Evolutionary conservation across 1,140 invertebrate species (phyloP).

Genomic region (Drosophila rhopaloa): DNA sequence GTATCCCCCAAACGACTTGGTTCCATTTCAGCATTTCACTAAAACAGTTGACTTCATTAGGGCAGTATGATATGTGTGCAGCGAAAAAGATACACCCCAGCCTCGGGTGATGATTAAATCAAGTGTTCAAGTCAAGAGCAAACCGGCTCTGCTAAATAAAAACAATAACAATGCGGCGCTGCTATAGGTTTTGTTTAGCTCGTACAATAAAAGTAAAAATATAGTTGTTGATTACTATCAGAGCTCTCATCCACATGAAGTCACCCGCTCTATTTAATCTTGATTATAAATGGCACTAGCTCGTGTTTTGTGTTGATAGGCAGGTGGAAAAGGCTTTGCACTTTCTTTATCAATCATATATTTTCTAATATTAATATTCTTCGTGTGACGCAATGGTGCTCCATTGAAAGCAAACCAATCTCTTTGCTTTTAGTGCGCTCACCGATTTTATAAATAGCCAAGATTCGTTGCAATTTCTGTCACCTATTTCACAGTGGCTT

Average conservation of each 20-base stretch:
- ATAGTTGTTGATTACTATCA: conserved; percentile 43
- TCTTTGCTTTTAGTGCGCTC: conserved; percentile 9
- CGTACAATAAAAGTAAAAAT: conserved; percentile 29
- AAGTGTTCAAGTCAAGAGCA: conserved; percentile 64
- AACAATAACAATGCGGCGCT: conserved; percentile 33
- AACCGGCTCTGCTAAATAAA: conserved; percentile 69
- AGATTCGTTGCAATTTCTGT: conserved; percentile 58
- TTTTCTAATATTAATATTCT: conserved; percentile 2
- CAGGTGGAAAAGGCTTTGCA: conserved; percentile 33
- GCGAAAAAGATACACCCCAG: conserved; percentile 49
- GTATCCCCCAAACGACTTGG: conserved; percentile 13
- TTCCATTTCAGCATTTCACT: neutral
- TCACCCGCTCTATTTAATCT: conserved; percentile 26
- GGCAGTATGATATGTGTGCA: neutral
- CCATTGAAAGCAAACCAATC: conserved; percentile 25
- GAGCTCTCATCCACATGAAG: conserved; percentile 34
- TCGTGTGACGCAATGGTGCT: conserved; percentile 34
- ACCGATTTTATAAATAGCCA: conserved; percentile 60
- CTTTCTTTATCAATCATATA: conserved; percentile 10
- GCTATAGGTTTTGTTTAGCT: conserved; percentile 22
- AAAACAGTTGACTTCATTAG: conserved; percentile 29
- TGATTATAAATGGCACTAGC: conserved; percentile 1
- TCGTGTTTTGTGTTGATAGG: conserved; percentile 24
- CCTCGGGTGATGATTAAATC: conserved; percentile 66
- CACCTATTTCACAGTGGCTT: conserved; percentile 47